A percentile compares a stretch with the other conserved stretches of the same genome.
Evolutionary conservation across 2,113 vertebrate species (phyloP).

Genomic region (Menidia beryllina): DNA sequence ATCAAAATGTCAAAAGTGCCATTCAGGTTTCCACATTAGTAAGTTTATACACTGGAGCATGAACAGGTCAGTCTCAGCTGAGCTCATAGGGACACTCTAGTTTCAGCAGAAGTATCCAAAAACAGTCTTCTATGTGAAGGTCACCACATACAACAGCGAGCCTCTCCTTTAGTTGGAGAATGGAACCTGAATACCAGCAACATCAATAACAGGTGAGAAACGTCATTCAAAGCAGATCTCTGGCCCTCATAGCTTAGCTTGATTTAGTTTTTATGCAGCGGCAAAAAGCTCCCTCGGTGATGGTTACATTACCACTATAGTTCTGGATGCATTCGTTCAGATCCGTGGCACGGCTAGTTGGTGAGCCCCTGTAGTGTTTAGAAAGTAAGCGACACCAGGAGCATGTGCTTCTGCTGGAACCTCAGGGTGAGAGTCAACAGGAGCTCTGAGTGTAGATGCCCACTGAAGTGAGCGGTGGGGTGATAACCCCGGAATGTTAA

Average conservation of each 20-base stretch:
- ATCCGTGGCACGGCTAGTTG: conserved; percentile 7
- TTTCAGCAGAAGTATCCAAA: not conserved
- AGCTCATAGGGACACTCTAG: not conserved
- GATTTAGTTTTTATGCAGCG: not conserved
- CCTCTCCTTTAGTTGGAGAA: conserved; percentile 8
- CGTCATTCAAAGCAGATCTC: not conserved
- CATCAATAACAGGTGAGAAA: not conserved
- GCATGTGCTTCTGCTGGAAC: conserved; percentile 43
- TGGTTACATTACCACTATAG: conserved; percentile 4
- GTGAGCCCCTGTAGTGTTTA: conserved; percentile 31
- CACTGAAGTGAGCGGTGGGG: conserved; percentile 24
- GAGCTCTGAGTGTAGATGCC: conserved; percentile 47
- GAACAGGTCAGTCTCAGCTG: conserved; percentile 2
- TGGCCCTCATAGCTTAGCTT: not conserved
- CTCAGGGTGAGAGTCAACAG: conserved; percentile 19
- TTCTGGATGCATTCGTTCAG: conserved; percentile 22
- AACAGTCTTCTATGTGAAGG: conserved; percentile 1
- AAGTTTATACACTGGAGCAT: not conserved
- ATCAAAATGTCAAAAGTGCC: not conserved
- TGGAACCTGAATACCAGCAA: not conserved
- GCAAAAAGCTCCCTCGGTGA: not conserved
- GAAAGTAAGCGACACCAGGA: conserved; percentile 67
- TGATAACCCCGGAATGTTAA: conserved; percentile 39
- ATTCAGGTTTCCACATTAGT: not conserved
- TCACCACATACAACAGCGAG: not conserved